Evolutionary conservation across 1,140 invertebrate genomes (phyloP).

Genomic region (Drosophila leontia): DNA sequence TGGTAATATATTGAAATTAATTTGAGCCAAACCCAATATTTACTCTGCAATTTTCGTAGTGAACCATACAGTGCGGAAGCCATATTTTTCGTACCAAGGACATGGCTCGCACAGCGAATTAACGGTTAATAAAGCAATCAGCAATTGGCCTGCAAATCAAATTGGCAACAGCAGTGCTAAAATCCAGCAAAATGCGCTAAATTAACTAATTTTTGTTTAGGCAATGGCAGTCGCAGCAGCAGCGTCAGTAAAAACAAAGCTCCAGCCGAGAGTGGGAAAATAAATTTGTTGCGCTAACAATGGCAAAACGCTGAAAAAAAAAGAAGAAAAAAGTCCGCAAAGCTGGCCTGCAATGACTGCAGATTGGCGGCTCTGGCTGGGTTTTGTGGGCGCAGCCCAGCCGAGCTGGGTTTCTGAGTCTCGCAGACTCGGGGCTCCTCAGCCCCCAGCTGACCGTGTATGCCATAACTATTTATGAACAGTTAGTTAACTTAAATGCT

Average conservation of each 20-base stretch:
- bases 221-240: conserved; percentile 37
- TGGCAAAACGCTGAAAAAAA: conserved; percentile 51
- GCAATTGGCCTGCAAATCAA: conserved; percentile 73
- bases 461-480: conserved; percentile 84
- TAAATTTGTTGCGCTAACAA: conserved; percentile 76
- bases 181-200: conserved; percentile 79
- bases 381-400: conserved; percentile 73
- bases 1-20: neutral
- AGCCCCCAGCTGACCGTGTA: conserved; percentile 65
- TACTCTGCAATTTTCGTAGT: neutral
- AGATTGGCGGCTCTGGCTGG: conserved; percentile 41
- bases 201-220: conserved; percentile 74
- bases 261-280: conserved; percentile 71
- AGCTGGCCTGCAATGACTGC: conserved; percentile 54
- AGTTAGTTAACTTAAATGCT: conserved; percentile 83
- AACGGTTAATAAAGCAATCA: conserved; percentile 82
- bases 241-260: conserved; percentile 40
- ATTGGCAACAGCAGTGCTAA: conserved; percentile 71
- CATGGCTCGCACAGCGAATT: conserved; percentile 56
- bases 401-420: conserved; percentile 8
- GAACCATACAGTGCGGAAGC: conserved; percentile 52
- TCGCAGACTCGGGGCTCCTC: conserved; percentile 2
- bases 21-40: conserved; percentile 24
- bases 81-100: conserved; percentile 59
- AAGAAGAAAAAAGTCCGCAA: conserved; percentile 29